These are phyloP conservation scores for Dascillus cervinus DNA, from an alignment of 2,888 invertebrate species.

Conservation along the genomic window DNA sequence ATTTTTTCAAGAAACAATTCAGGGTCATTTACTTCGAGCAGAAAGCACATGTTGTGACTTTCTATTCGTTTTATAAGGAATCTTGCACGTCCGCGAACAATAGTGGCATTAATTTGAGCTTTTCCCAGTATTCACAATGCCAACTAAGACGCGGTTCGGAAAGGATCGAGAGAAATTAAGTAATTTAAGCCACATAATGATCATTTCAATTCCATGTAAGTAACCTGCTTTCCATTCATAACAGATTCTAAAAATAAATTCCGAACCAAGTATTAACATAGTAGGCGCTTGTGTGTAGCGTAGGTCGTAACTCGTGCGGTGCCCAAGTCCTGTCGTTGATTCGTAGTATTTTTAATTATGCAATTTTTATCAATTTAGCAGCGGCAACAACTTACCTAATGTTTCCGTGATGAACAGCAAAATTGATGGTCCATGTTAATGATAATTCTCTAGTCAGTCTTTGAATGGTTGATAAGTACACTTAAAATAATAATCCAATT, in stretches of 20 bases:
- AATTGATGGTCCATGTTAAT: too few relatives aligned
- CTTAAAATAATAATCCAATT: too few relatives aligned
- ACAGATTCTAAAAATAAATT: neutral
- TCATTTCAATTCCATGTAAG: neutral
- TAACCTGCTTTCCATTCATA: neutral
- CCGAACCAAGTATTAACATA: too few relatives aligned
- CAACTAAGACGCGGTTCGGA: neutral
- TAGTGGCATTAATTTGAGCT: too few relatives aligned
- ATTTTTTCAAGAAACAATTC: constrained; percentile 11
- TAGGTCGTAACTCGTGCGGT: too few relatives aligned
- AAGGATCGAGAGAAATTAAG: neutral
- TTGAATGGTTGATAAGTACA: too few relatives aligned
- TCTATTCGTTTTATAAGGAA: neutral
- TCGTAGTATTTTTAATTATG: too few relatives aligned
- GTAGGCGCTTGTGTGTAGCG: too few relatives aligned
- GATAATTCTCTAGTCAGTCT: too few relatives aligned
- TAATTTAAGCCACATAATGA: neutral
- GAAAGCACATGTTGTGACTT: neutral
- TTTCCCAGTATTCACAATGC: neutral
- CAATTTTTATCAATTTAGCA: too few relatives aligned
- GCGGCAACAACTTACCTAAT: neutral
- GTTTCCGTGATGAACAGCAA: neutral
- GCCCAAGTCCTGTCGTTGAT: too few relatives aligned
- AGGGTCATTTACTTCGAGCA: constrained; percentile 14
- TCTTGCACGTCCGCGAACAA: too few relatives aligned